Conservation (phyloP, 2,113 vertebrate genomes). For the Anolis sagrei region DNA sequence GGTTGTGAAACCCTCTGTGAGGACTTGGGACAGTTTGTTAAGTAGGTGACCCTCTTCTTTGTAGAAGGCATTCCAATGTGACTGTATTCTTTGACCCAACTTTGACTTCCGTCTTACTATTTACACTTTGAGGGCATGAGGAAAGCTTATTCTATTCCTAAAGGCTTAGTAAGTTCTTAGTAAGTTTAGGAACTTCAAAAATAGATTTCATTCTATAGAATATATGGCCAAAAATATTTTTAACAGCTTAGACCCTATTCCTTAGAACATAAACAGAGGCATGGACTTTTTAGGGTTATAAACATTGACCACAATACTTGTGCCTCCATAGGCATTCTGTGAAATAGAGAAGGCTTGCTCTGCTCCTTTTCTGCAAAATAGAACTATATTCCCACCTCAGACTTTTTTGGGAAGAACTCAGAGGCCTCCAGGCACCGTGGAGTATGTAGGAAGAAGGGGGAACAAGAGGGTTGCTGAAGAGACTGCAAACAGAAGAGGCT, state of each 20-base stretch:
- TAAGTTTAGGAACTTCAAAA: not conserved
- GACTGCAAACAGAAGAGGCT: not conserved
- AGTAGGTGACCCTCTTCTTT: slow-evolving; percentile 80
- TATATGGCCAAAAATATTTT: not conserved
- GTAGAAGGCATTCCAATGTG: too few species aligned
- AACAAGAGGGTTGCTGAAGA: not conserved
- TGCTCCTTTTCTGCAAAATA: not conserved
- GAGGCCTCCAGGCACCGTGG: not conserved
- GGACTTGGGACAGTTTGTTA: slow-evolving; percentile 98
- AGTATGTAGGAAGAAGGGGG: not conserved
- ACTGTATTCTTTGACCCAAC: not conserved
- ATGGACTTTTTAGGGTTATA: not conserved
- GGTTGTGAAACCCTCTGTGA: slow-evolving; percentile 99
- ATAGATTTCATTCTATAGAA: not conserved
- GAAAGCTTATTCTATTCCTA: not conserved
- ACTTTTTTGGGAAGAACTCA: not conserved
- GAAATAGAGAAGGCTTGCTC: not conserved
- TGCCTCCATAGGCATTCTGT: not conserved
- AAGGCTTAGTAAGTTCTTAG: not conserved
- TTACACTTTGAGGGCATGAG: not conserved
- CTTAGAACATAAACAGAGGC: not conserved
- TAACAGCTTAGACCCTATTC: not conserved
- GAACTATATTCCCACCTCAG: not conserved
- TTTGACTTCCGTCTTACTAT: not conserved
- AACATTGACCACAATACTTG: not conserved